phyloP scores from a whole-genome alignment of 2,113 vertebrate genomes.

The Notothenia rossii region DNA sequence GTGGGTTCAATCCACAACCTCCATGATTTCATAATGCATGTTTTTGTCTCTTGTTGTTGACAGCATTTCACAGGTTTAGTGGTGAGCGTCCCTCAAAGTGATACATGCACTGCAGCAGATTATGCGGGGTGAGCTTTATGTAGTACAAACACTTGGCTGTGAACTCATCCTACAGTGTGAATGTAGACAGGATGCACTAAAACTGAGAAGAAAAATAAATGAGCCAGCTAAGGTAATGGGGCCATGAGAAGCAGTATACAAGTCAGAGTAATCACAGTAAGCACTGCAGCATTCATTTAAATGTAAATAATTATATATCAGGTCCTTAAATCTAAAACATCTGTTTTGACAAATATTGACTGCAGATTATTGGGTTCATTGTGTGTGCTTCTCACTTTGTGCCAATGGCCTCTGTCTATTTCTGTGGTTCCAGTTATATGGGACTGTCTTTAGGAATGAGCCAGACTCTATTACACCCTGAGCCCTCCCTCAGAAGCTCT shows the following conservation, averaged over 20 bases:
- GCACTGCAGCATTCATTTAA: neutral
- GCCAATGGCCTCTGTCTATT: conserved; percentile 72
- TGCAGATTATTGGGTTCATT: conserved; percentile 47
- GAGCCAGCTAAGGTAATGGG: neutral
- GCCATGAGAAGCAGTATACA: neutral
- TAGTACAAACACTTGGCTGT: conserved; percentile 27
- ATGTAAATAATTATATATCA: no score
- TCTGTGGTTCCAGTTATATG: conserved; percentile 79
- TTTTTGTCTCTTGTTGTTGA: neutral
- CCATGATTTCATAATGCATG: neutral
- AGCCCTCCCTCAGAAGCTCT: conserved; percentile 75
- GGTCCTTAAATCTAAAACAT: neutral
- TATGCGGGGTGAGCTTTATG: neutral
- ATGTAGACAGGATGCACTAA: neutral
- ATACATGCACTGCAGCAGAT: neutral
- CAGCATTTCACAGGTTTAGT: neutral
- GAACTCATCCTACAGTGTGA: conserved; percentile 4
- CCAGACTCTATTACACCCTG: conserved; percentile 74
- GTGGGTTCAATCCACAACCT: neutral
- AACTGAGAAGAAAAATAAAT: conserved; percentile 11
- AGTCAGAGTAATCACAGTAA: neutral
- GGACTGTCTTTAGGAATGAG: conserved; percentile 80
- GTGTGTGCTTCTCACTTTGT: conserved; percentile 55
- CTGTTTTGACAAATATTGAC: neutral
- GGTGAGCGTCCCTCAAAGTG: conserved; percentile 5